A percentile compares a stretch with the other conserved stretches of the same genome.
Conservation (phyloP, 2,797 vertebrate genomes). For the Potorous gilbertii region DNA sequence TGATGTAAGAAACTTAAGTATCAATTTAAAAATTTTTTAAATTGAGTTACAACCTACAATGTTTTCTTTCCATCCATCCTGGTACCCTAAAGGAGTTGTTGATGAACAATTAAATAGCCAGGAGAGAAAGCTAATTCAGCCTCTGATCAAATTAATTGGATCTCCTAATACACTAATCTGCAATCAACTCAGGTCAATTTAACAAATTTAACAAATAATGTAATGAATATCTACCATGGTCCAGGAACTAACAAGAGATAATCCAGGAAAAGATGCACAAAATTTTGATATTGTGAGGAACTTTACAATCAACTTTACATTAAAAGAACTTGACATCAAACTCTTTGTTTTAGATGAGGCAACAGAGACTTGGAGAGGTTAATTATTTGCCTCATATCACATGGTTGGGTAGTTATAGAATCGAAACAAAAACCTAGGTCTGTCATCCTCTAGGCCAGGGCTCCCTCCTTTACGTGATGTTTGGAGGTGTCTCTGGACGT, state of each 20-base stretch:
- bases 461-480: background rate
- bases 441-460: background rate
- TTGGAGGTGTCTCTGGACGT: background rate
- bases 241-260: background rate
- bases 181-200: constrained; percentile 16
- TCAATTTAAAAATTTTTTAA: background rate
- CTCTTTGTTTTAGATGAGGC: background rate
- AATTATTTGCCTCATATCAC: background rate
- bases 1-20: background rate
- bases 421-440: background rate
- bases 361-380: background rate
- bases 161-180: background rate
- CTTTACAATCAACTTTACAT: background rate
- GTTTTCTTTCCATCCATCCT: background rate
- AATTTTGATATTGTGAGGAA: background rate
- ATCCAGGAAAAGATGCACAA: background rate
- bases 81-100: background rate
- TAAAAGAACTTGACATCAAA: background rate
- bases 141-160: background rate
- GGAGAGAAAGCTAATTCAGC: background rate
- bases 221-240: background rate
- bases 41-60: background rate
- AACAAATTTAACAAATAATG: constrained; percentile 19
- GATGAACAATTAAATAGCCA: background rate
- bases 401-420: background rate